phyloP scores from a whole-genome alignment of 37 sponge, comb jelly and placozoan genomes.

The Eunapius fragilis region DNA sequence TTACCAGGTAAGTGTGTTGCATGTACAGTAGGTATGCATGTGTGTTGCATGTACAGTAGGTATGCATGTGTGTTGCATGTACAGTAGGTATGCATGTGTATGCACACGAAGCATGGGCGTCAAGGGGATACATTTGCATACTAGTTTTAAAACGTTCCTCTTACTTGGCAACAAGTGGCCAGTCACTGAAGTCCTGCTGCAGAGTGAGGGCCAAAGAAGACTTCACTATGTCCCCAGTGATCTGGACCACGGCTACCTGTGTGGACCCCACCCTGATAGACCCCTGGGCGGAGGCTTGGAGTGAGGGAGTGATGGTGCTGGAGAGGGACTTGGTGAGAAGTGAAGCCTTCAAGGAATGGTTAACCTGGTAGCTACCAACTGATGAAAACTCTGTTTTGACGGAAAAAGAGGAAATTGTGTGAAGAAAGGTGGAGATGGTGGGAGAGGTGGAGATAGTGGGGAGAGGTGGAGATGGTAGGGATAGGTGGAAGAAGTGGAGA shows the following conservation, averaged over 20 bases:
- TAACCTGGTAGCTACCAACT: constrained; percentile 45
- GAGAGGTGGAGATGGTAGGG: too few species aligned
- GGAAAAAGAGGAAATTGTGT: too few species aligned
- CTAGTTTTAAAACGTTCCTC: background rate
- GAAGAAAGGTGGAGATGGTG: too few species aligned
- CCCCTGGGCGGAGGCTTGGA: constrained; percentile 51
- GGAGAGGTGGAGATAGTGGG: too few species aligned
- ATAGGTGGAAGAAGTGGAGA: too few species aligned
- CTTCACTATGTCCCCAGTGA: constrained; percentile 55
- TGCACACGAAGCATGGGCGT: too few species aligned
- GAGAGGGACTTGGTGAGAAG: constrained; percentile 40
- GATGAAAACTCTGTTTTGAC: constrained; percentile 48
- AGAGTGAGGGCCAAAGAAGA: constrained; percentile 32
- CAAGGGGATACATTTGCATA: too few species aligned
- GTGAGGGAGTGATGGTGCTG: constrained; percentile 14
- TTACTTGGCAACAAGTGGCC: constrained; percentile 77
- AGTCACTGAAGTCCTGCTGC: constrained; percentile 37
- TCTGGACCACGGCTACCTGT: constrained; percentile 38
- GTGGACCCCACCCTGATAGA: constrained; percentile 40
- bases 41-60: too few species aligned
- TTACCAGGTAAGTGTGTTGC: too few species aligned
- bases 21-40: too few species aligned
- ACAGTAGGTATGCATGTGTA: too few species aligned
- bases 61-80: too few species aligned
- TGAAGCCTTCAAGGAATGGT: constrained; percentile 27